Evolutionary conservation across 2,888 invertebrate species (phyloP).

Genomic region (Julus scandinavius): DNA sequence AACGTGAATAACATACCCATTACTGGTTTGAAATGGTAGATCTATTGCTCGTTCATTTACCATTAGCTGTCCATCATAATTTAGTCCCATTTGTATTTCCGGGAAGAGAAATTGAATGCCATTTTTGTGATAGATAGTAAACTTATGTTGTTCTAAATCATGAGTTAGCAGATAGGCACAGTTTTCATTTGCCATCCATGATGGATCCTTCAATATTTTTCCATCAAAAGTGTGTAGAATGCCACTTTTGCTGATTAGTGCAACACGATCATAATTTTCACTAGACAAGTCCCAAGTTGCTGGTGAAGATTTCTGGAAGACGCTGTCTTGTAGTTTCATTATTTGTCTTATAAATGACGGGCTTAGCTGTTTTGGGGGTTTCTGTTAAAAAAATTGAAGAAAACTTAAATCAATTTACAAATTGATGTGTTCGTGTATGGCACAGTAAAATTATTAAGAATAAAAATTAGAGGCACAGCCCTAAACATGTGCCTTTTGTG

Average conservation of each 20-base stretch:
- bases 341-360: neutral
- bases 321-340: neutral
- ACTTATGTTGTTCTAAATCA: neutral
- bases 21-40: neutral
- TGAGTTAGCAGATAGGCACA: constrained; percentile 7
- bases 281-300: neutral
- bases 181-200: constrained; percentile 1
- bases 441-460: no score
- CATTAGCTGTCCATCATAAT: neutral
- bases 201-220: neutral
- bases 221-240: constrained; percentile 45
- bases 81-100: neutral
- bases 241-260: neutral
- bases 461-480: no score
- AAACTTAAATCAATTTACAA: neutral
- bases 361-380: constrained; percentile 8
- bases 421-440: no score
- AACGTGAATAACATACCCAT: neutral
- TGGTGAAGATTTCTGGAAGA: neutral
- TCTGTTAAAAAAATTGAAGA: neutral
- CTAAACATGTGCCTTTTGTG: no score
- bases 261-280: constrained; percentile 5
- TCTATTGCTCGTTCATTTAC: neutral
- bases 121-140: neutral
- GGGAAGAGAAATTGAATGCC: neutral